Evolutionary conservation across 2,113 vertebrate genomes (phyloP).

Genomic region (Trogon melanurus): DNA sequence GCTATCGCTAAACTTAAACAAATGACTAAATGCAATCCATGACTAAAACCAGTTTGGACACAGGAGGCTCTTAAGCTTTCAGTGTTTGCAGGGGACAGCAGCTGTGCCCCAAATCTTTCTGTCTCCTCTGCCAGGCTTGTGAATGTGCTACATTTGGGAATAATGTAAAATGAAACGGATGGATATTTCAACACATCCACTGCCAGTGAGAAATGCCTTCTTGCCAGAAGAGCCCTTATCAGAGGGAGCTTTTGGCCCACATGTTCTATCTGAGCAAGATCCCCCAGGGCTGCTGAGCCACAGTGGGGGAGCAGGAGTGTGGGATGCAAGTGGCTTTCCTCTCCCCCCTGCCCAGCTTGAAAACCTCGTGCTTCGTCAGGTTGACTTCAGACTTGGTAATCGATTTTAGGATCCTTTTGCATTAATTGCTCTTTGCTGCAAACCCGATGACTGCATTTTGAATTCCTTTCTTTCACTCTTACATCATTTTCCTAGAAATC

Average conservation of each 20-base stretch:
- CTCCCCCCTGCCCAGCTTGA: not conserved
- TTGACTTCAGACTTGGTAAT: not conserved
- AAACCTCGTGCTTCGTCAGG: not conserved
- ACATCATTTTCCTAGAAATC: not conserved
- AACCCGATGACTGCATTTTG: not conserved
- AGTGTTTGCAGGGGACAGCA: not conserved
- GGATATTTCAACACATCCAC: not conserved
- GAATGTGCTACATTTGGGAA: not conserved
- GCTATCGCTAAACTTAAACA: not conserved
- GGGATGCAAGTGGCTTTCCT: not conserved
- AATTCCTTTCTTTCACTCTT: not conserved
- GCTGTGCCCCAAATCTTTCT: not conserved
- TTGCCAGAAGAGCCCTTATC: not conserved
- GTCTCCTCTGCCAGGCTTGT: not conserved
- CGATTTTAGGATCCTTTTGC: not conserved
- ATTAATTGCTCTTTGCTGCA: not conserved
- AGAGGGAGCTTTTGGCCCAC: not conserved
- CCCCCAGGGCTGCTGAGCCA: accelerated
- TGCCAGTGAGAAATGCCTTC: not conserved
- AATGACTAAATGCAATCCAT: not conserved
- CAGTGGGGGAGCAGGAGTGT: accelerated
- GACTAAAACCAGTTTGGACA: not conserved
- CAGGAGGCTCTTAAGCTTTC: not conserved
- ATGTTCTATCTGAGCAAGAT: not conserved
- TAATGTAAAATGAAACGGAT: not conserved